Evolutionary conservation across 1,140 invertebrate genomes (phyloP).

Genomic region (Sipha flava): DNA sequence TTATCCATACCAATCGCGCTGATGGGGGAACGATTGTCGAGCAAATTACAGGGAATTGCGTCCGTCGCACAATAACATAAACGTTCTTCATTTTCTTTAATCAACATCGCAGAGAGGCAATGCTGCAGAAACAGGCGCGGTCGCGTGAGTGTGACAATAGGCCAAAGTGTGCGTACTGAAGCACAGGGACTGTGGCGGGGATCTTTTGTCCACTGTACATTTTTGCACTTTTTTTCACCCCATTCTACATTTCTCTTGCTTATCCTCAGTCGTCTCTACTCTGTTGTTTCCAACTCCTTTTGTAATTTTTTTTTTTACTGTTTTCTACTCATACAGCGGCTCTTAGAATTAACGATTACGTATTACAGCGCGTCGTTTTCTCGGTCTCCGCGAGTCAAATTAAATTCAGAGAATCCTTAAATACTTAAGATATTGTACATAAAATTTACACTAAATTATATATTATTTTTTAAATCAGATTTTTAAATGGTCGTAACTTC

Average conservation of each 20-base stretch:
- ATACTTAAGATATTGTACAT: too few relatives aligned
- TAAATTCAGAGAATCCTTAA: too few relatives aligned
- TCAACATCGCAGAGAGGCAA: background rate
- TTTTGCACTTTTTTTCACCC: constrained; percentile 11
- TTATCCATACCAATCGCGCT: constrained; percentile 18
- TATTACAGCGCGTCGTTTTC: background rate
- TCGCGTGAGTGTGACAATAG: constrained; percentile 17
- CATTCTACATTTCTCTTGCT: background rate
- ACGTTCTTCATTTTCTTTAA: constrained; percentile 30
- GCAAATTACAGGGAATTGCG: constrained; percentile 29
- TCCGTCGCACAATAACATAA: constrained; percentile 24
- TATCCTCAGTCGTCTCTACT: background rate
- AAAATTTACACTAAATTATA: too few relatives aligned
- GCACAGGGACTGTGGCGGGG: background rate
- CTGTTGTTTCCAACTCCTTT: background rate
- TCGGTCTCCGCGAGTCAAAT: too few relatives aligned
- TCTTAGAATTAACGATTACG: too few relatives aligned
- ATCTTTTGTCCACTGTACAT: constrained; percentile 19
- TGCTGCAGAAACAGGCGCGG: background rate
- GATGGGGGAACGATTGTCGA: constrained; percentile 31
- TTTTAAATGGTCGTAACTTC: too few relatives aligned
- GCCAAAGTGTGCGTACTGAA: constrained; percentile 4
- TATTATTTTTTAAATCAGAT: too few relatives aligned
- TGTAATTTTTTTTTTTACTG: background rate
- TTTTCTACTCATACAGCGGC: background rate